phyloP scores from a whole-genome alignment of 2,888 invertebrate genomes.

The Cephus pygmeus region DNA sequence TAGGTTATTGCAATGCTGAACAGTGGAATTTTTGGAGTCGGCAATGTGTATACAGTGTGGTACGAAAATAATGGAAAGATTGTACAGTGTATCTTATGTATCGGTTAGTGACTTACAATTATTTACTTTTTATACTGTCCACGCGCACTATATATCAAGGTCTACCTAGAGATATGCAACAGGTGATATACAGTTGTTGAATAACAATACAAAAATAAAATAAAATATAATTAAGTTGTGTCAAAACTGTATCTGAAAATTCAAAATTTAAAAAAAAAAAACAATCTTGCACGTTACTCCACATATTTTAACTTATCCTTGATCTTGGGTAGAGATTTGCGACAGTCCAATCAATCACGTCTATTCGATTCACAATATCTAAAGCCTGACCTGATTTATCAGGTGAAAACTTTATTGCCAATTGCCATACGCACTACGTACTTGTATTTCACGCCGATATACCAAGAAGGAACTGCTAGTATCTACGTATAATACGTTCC shows the following conservation, averaged over 20 bases:
- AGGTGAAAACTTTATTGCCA: not conserved
- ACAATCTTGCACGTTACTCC: too few relatives aligned
- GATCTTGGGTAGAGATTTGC: too few relatives aligned
- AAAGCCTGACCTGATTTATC: not conserved
- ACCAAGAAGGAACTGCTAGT: not conserved
- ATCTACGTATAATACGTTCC: not conserved
- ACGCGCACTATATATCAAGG: too few relatives aligned
- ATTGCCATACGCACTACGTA: not conserved
- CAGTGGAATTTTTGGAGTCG: not conserved
- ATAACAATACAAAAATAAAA: too few relatives aligned
- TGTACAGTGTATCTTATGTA: not conserved
- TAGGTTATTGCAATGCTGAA: not conserved
- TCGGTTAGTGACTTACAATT: not conserved
- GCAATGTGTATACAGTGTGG: not conserved
- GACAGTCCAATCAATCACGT: not conserved
- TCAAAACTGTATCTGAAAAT: too few relatives aligned
- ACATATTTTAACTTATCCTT: too few relatives aligned
- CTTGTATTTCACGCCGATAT: not conserved
- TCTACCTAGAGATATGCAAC: too few relatives aligned
- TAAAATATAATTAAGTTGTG: too few relatives aligned
- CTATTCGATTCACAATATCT: not conserved
- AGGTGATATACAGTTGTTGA: too few relatives aligned
- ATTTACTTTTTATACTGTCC: not conserved
- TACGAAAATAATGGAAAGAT: not conserved
- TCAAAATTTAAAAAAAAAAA: too few relatives aligned